phyloP scores from a whole-genome alignment of 2,888 invertebrate genomes.

The Cyclophora punctaria region DNA sequence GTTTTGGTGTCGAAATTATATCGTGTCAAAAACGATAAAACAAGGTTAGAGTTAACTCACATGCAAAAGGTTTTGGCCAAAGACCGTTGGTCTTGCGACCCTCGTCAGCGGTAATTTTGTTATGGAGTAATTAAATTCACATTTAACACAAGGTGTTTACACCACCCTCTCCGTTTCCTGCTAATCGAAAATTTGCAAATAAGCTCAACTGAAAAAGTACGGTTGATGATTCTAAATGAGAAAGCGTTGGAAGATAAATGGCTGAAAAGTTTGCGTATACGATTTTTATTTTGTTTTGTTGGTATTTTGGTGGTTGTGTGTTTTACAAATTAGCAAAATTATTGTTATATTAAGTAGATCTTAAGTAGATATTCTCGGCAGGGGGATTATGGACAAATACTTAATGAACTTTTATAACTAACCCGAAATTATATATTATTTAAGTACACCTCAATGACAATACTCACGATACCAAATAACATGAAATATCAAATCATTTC shows the following conservation, averaged over 20 bases:
- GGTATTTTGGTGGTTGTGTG: too few species aligned
- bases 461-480: background rate
- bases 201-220: background rate
- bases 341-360: too few species aligned
- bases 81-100: slow-evolving; percentile 41
- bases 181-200: background rate
- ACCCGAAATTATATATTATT: too few species aligned
- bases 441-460: too few species aligned
- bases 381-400: too few species aligned
- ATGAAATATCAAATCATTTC: slow-evolving; percentile 39
- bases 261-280: too few species aligned
- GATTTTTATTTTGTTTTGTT: too few species aligned
- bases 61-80: slow-evolving; percentile 49
- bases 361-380: too few species aligned
- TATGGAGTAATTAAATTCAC: slow-evolving; percentile 49
- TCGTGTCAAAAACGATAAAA: slow-evolving; percentile 12
- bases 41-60: slow-evolving; percentile 39
- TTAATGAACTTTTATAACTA: too few species aligned
- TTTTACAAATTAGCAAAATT: too few species aligned
- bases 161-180: slow-evolving; percentile 10
- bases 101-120: slow-evolving; percentile 57
- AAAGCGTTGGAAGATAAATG: too few species aligned
- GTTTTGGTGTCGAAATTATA: slow-evolving; percentile 5
- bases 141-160: slow-evolving; percentile 19
- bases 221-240: too few species aligned